Evolutionary conservation across 2,888 invertebrate species (phyloP).

Genomic region (Drosophila anceps): DNA sequence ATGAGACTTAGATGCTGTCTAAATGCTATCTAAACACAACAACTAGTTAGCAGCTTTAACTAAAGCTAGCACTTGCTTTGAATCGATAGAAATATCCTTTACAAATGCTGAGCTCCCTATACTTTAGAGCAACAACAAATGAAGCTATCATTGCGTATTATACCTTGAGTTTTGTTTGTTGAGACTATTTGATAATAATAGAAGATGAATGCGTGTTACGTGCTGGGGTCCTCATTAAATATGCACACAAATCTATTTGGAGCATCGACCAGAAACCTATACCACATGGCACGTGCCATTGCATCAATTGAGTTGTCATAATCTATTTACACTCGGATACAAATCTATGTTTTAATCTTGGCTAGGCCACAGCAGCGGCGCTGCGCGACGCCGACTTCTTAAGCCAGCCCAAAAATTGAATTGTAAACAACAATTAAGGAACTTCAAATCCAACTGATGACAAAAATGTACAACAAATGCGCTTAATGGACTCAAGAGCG

Average conservation of each 20-base stretch:
- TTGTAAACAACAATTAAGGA: slow-evolving; percentile 74
- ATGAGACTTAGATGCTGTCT: too few species aligned
- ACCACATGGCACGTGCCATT: slow-evolving; percentile 9
- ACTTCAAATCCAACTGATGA: slow-evolving; percentile 44
- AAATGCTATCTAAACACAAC: too few species aligned
- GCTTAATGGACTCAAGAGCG: slow-evolving; percentile 43
- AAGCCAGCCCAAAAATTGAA: slow-evolving; percentile 43
- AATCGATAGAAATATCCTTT: too few species aligned
- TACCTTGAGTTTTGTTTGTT: not conserved
- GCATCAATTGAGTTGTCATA: slow-evolving; percentile 12
- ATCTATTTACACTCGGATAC: slow-evolving; percentile 17
- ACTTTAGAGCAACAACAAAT: not conserved
- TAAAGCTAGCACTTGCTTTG: too few species aligned
- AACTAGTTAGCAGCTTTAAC: too few species aligned
- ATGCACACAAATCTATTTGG: slow-evolving; percentile 2
- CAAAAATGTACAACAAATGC: slow-evolving; percentile 53
- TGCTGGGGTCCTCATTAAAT: slow-evolving; percentile 2
- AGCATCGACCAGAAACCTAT: not conserved
- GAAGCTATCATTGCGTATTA: not conserved
- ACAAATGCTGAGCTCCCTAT: not conserved
- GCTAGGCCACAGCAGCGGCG: slow-evolving; percentile 28
- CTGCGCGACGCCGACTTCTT: slow-evolving; percentile 18
- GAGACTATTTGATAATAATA: not conserved
- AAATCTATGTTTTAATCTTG: slow-evolving; percentile 22
- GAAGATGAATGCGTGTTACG: not conserved